Conservation (phyloP, 2,797 vertebrate genomes). For the Squalus acanthias region DNA sequence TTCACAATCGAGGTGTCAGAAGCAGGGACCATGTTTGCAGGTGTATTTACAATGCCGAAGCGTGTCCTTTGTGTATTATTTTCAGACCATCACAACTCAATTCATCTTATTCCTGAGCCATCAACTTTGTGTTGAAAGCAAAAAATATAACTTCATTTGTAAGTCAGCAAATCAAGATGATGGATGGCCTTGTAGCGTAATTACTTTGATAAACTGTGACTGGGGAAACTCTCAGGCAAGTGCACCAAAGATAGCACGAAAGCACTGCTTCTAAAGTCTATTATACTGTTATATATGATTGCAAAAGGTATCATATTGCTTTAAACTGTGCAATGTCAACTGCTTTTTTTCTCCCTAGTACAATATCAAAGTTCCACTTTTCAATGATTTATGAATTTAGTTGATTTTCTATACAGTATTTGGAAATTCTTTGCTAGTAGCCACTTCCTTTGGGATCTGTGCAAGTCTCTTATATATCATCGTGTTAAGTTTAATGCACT, state of each 20-base stretch:
- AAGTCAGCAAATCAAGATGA: not conserved
- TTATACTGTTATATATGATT: not conserved
- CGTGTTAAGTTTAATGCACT: not conserved
- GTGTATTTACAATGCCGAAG: not conserved
- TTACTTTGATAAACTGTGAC: not conserved
- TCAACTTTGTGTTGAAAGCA: conserved; percentile 12
- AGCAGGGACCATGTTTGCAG: not conserved
- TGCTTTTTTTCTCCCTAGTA: not conserved
- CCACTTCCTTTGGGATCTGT: not conserved
- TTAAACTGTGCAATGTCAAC: not conserved
- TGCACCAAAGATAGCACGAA: not conserved
- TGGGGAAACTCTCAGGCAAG: not conserved
- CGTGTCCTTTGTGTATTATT: not conserved
- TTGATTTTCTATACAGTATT: not conserved
- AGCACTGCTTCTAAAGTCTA: not conserved
- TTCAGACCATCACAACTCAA: not conserved
- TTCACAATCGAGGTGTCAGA: not conserved
- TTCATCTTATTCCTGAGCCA: not conserved
- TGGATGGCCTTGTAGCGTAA: not conserved
- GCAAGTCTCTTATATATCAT: not conserved
- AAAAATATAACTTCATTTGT: not conserved
- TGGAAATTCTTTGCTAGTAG: not conserved
- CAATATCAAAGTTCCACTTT: not conserved
- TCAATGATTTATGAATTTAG: not conserved
- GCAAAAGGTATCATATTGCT: not conserved